phyloP scores from a whole-genome alignment of 2,797 vertebrate species.

The Lagodon rhomboides region DNA sequence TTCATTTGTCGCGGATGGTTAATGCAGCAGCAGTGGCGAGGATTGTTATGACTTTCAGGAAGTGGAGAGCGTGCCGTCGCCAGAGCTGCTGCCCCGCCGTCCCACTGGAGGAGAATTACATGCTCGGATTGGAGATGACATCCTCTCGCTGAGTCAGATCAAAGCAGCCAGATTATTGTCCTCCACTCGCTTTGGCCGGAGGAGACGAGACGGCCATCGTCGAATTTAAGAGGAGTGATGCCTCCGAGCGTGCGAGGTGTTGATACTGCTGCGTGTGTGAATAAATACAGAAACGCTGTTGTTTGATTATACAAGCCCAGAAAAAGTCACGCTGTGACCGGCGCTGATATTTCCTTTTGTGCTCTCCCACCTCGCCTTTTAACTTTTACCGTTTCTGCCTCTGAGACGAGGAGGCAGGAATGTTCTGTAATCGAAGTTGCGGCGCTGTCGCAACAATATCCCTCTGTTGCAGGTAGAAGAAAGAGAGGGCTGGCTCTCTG shows the following conservation, averaged over 20 bases:
- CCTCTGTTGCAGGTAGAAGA: slow-evolving; percentile 67
- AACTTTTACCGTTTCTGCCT: slow-evolving; percentile 54
- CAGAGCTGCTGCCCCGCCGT: slow-evolving; percentile 30
- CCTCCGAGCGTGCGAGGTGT: background rate
- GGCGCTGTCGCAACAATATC: slow-evolving; percentile 67
- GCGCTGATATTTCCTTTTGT: slow-evolving; percentile 35
- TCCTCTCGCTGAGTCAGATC: slow-evolving; percentile 56
- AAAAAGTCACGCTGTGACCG: slow-evolving; percentile 47
- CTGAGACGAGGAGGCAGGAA: slow-evolving; percentile 73
- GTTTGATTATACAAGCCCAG: slow-evolving; percentile 14
- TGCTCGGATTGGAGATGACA: slow-evolving; percentile 56
- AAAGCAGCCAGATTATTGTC: slow-evolving; percentile 56
- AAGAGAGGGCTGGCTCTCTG: slow-evolving; percentile 60
- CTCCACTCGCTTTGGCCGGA: slow-evolving; percentile 24
- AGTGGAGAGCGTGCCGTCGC: slow-evolving; percentile 50
- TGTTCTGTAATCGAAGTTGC: slow-evolving; percentile 67
- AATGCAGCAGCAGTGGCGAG: slow-evolving; percentile 56
- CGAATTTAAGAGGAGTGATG: slow-evolving; percentile 19
- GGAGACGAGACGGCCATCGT: slow-evolving; percentile 3
- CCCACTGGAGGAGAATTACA: slow-evolving; percentile 55
- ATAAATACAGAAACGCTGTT: background rate
- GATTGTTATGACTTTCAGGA: slow-evolving; percentile 66
- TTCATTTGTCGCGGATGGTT: slow-evolving; percentile 65
- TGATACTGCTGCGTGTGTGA: background rate
- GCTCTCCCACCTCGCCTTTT: slow-evolving; percentile 47